Base-by-base conservation (phyloP, 1,140 invertebrate species). In the Zophobas morio region DNA sequence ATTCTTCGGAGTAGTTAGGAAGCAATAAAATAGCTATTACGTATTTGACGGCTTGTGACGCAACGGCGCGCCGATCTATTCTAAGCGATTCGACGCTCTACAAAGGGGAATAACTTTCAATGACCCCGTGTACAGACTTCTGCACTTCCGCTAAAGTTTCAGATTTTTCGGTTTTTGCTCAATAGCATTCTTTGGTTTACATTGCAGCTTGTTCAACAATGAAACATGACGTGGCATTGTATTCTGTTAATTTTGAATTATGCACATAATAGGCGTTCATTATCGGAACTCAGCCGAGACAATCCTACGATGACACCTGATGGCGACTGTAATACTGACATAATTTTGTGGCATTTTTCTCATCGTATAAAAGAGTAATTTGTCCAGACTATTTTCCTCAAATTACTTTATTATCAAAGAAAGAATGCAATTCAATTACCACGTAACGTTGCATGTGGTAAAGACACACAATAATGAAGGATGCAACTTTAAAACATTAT, bases 11-110 rank as follows among this genome's bases (percentile, higher is more conserved):
- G 71, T 78, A 70, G 74, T 70, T 74, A 79, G 78, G 80, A 81
- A 80, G 79, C 75, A 71, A 80, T 81, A 78, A 80, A 81, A 81
- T 80, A 78, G 76, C 79, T 75, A 75, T 81, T 81, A 80, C 76
- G 77, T 80, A 81, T 78, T 79, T 75, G 79, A 80, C 81, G 79
- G 74, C 57, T 57, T 46, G 75, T 82, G 80, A 81, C 80, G 80
- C 80, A 81, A 82, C 80, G 78, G 70, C 81, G 81, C 79, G 80
- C 73, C 81, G 80, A 74, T 78, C 77, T 82, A 82, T 82, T 82
- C 79, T 80, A 54, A 60, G 80, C 75, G 70, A 72, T 74, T 53
- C 70, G 78, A 76, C 75, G 78, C 70, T 63, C 54, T 47, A 51
- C 60, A 79, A 70, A 77, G 76, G 78, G 70, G 79, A 75, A 76